Base-by-base conservation (phyloP, 2,797 vertebrate species). In the Mallotus villosus region DNA sequence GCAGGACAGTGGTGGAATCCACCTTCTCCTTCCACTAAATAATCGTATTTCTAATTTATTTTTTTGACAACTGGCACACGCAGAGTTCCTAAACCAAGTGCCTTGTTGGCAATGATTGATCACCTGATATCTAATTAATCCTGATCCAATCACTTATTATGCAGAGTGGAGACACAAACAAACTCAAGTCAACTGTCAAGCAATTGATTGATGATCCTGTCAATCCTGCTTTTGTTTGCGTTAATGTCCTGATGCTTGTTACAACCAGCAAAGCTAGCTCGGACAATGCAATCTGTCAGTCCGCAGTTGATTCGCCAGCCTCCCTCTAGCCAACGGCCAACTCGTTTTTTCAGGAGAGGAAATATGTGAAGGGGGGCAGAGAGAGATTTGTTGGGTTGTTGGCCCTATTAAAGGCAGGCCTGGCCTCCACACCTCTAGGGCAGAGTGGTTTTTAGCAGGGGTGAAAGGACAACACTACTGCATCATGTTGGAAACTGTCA, bases 91-190 rank as follows among this genome's bases (percentile, higher is more conserved):
- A 89, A 93, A 94, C 95, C 92, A 93, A 91, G 94, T 95, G 95
- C 94, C 97, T 99, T 84, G 95, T 98, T 98, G 97, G 97, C 97
- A 97, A 97, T 98, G 97, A 99, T 98, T 98, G 97, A 99, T 99
- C 93, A 98, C 96, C 96, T 95, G 96, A 97, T 98, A 97, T 97
- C 97, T 99, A 98, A 99, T 99, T 99, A 99, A 97, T 97, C 94
- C 93, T 95, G 96, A 99, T 99, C 94, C 95, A 95, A 98, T 97
- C 97, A 95, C 96, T 97, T 97, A 98, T 97, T 98, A 98, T 98
- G 97, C 97, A 98, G 94, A 97, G 95, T 94, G 95, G 94, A 94
- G 51, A 55, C 51, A 97, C 96, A 98, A 98, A 98, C 97, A 98
- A 96, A 98, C 95, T 95, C 94, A 95, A 97, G 97, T 95, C 93